These are phyloP conservation scores for Drosophila rellima DNA, from an alignment of 2,888 invertebrate species.

Conservation along the genomic window DNA sequence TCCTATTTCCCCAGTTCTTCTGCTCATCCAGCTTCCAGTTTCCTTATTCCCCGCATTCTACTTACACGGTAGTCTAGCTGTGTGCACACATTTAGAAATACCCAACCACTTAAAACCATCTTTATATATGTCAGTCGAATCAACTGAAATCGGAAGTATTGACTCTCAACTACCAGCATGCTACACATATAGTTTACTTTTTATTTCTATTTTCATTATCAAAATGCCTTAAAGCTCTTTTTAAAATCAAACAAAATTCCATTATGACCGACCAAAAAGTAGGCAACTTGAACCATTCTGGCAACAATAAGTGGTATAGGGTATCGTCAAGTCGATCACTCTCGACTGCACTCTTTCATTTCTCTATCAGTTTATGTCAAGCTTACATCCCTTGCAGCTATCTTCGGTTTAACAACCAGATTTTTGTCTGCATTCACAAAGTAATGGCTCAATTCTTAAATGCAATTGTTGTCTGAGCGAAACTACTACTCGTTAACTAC, in stretches of 20 bases:
- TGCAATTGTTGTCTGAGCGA: not conserved
- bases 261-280: not conserved
- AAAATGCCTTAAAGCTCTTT: not conserved
- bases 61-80: conserved; percentile 23
- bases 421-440: conserved; percentile 19
- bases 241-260: not conserved
- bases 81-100: conserved; percentile 16
- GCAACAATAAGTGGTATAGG: conserved; percentile 3
- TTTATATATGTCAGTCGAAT: not conserved
- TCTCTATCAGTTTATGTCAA: conserved; percentile 9
- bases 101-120: conserved; percentile 6
- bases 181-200: no score
- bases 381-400: conserved; percentile 9
- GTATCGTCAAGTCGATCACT: conserved; percentile 20
- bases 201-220: not conserved
- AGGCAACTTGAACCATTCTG: not conserved
- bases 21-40: conserved; percentile 16
- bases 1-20: conserved; percentile 5
- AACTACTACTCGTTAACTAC: conserved; percentile 1
- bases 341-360: conserved; percentile 8
- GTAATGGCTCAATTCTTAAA: not conserved
- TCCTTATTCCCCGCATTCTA: conserved; percentile 21
- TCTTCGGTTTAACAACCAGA: conserved; percentile 13
- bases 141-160: not conserved
- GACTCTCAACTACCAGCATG: not conserved